phyloP scores from a whole-genome alignment of 2,113 vertebrate species.

The Forbesichthys papilliferus region DNA sequence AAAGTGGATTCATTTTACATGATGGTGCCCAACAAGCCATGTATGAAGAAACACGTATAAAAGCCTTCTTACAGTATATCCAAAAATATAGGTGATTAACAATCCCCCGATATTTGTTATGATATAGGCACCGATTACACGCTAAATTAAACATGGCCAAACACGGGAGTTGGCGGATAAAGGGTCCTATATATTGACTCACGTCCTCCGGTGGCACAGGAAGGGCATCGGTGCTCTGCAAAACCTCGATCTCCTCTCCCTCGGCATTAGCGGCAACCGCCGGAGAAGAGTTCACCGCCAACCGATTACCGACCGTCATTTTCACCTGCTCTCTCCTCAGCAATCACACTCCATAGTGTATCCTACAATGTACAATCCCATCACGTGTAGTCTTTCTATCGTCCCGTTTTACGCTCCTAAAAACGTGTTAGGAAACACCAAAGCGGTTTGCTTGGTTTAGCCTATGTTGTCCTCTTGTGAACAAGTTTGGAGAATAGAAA shows the following conservation, averaged over 20 bases:
- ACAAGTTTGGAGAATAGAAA: too few species aligned
- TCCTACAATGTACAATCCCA: slow-evolving; percentile 33
- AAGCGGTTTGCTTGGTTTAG: not conserved
- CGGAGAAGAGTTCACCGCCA: slow-evolving; percentile 78
- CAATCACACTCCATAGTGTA: slow-evolving; percentile 37
- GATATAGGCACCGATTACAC: too few species aligned
- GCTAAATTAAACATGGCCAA: too few species aligned
- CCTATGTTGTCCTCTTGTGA: too few species aligned
- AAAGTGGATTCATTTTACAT: slow-evolving; percentile 20
- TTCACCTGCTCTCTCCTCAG: slow-evolving; percentile 60
- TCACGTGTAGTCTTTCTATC: not conserved
- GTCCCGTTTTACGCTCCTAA: not conserved
- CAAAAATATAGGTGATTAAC: not conserved
- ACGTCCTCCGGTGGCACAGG: slow-evolving; percentile 83
- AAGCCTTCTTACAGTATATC: slow-evolving; percentile 11
- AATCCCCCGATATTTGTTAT: too few species aligned
- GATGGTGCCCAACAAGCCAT: slow-evolving; percentile 36
- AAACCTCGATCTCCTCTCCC: slow-evolving; percentile 86
- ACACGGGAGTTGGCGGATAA: too few species aligned
- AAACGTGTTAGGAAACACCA: slow-evolving; percentile 2
- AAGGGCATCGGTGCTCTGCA: slow-evolving; percentile 82
- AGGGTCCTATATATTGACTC: slow-evolving; percentile 54
- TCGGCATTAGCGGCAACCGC: slow-evolving; percentile 84
- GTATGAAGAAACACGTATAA: slow-evolving; percentile 30
- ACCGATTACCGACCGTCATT: slow-evolving; percentile 76